These are phyloP conservation scores for Orthosia gothica DNA, from an alignment of 2,888 invertebrate genomes.

Conservation along the genomic window DNA sequence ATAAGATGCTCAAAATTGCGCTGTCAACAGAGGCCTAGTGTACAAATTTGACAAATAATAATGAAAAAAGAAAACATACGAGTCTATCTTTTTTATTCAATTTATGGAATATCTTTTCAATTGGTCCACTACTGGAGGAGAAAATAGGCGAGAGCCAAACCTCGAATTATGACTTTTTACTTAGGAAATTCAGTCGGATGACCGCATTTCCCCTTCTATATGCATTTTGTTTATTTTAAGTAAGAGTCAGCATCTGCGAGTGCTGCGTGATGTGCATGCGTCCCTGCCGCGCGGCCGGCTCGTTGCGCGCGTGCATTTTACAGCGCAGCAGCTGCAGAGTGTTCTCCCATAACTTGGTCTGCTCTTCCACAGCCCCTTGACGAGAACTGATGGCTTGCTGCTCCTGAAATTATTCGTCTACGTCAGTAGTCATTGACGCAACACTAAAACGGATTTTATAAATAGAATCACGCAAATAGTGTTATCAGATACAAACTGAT, in stretches of 20 bases:
- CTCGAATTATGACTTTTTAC: too few relatives aligned
- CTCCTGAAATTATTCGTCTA: slow-evolving; percentile 76
- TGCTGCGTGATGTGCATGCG: slow-evolving; percentile 92
- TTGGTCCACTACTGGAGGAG: too few relatives aligned
- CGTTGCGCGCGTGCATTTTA: slow-evolving; percentile 90
- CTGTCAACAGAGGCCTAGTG: too few relatives aligned
- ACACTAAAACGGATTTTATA: not conserved
- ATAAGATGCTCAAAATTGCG: too few relatives aligned
- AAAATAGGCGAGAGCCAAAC: too few relatives aligned
- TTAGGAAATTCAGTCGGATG: too few relatives aligned
- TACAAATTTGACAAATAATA: too few relatives aligned
- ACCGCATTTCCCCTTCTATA: too few relatives aligned
- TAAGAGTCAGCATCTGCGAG: slow-evolving; percentile 92
- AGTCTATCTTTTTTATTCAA: too few relatives aligned
- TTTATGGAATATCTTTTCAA: too few relatives aligned
- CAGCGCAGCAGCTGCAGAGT: slow-evolving; percentile 89
- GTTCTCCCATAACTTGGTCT: slow-evolving; percentile 86
- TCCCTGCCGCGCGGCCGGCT: slow-evolving; percentile 89
- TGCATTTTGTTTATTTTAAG: slow-evolving; percentile 68
- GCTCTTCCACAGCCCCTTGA: slow-evolving; percentile 88
- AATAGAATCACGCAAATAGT: not conserved
- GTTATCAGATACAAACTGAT: slow-evolving; percentile 6
- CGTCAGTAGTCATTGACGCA: not conserved
- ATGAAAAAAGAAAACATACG: too few relatives aligned
- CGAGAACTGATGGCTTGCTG: slow-evolving; percentile 87